Conservation (phyloP, 2,888 invertebrate species). For the Lepidonotus clava region DNA sequence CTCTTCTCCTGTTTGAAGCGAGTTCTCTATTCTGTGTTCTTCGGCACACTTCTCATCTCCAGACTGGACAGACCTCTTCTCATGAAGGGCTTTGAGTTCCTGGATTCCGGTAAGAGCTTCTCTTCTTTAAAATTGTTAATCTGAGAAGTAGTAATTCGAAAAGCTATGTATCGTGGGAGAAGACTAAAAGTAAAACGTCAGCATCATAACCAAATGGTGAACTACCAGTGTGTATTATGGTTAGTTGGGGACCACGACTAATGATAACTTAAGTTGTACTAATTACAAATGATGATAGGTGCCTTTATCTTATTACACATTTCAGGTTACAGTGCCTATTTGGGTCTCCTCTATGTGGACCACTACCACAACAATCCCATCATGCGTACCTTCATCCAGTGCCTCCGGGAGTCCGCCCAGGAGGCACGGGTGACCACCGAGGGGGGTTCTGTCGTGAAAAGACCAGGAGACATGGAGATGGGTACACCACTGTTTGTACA, state of each 20-base stretch:
- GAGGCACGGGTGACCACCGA: background rate
- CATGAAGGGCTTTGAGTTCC: constrained; percentile 66
- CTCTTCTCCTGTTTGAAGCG: constrained; percentile 65
- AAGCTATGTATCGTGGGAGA: too few relatives aligned
- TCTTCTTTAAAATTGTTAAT: background rate
- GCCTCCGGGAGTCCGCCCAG: background rate
- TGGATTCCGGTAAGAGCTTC: constrained; percentile 66
- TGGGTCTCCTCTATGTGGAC: constrained; percentile 26
- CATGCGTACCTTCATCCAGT: constrained; percentile 8
- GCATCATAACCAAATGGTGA: too few relatives aligned
- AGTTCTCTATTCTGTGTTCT: constrained; percentile 63
- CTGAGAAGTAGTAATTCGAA: too few relatives aligned
- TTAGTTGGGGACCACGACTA: background rate
- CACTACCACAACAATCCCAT: constrained; percentile 47
- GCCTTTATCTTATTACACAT: background rate
- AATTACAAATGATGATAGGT: background rate
- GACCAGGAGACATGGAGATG: too few relatives aligned
- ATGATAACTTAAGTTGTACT: background rate
- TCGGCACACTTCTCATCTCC: constrained; percentile 65
- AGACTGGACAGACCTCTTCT: constrained; percentile 68
- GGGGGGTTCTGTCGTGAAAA: too few relatives aligned
- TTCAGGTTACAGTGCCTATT: constrained; percentile 21
- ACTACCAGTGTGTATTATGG: too few relatives aligned
- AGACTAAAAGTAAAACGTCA: too few relatives aligned
- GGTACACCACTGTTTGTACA: too few relatives aligned